Percentiles rank a stretch among this genome's conserved stretches.
Conservation (phyloP, 2,113 vertebrate genomes). For the Sigmodon hispidus region DNA sequence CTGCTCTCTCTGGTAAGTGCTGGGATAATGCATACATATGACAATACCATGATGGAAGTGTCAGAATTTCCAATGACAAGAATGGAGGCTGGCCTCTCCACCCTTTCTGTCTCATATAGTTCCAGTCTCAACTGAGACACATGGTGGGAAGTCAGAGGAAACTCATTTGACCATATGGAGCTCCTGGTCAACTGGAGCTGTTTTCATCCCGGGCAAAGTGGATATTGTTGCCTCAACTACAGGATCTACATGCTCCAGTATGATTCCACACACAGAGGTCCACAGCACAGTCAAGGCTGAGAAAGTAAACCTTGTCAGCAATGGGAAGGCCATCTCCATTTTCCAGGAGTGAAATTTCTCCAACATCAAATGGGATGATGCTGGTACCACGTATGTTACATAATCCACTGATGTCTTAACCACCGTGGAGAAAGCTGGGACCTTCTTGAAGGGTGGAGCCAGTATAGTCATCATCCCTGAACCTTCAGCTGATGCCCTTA, state of each 20-base stretch:
- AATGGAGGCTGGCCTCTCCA: not conserved
- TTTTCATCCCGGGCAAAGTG: not conserved
- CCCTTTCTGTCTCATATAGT: not conserved
- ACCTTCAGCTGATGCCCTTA: too few species aligned
- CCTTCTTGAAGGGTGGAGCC: not conserved
- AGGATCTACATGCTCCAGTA: not conserved
- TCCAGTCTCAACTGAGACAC: not conserved
- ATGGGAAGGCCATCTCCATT: not conserved
- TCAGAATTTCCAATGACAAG: not conserved
- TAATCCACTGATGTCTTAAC: not conserved
- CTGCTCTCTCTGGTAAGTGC: not conserved
- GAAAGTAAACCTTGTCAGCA: not conserved
- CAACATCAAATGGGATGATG: not conserved
- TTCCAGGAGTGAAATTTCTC: not conserved
- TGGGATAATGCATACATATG: not conserved
- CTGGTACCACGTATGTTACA: not conserved
- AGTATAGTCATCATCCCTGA: not conserved
- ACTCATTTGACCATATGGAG: not conserved
- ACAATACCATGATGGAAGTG: not conserved
- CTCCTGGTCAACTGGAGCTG: not conserved
- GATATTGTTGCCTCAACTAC: not conserved
- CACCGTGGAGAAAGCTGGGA: not conserved
- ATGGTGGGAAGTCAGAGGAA: not conserved
- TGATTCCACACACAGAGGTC: not conserved
- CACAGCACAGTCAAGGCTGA: not conserved